Conservation (phyloP, 2,888 invertebrate species). For the Nemurella pictetii region DNA sequence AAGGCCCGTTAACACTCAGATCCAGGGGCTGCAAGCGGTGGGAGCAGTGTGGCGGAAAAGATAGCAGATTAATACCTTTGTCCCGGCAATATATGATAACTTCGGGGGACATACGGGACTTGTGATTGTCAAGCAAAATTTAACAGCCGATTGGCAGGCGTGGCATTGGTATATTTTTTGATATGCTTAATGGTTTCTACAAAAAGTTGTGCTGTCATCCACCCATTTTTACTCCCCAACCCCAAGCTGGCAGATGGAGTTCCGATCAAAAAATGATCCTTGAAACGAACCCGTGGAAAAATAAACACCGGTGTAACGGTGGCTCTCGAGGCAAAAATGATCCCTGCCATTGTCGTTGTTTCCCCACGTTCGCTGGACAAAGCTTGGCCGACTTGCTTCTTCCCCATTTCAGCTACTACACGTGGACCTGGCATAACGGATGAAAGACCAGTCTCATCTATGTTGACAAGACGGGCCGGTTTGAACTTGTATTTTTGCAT, state of each 20-base stretch:
- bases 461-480: conserved; percentile 35
- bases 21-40: conserved; percentile 53
- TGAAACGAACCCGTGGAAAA: conserved; percentile 44
- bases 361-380: conserved; percentile 45
- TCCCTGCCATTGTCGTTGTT: conserved; percentile 44
- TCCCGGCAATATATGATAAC: conserved; percentile 44
- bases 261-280: conserved; percentile 41
- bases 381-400: conserved; percentile 42
- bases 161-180: conserved; percentile 38
- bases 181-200: conserved; percentile 42
- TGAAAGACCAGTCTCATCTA: conserved; percentile 41
- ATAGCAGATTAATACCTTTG: conserved; percentile 49
- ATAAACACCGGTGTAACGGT: conserved; percentile 45
- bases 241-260: conserved; percentile 42
- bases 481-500: conserved; percentile 28
- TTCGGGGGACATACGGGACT: conserved; percentile 38
- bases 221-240: conserved; percentile 41
- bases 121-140: conserved; percentile 45
- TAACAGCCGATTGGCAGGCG: conserved; percentile 41
- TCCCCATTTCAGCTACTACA: conserved; percentile 36
- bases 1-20: conserved; percentile 49
- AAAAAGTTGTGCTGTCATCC: conserved; percentile 44
- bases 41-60: conserved; percentile 51
- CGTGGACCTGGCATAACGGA: conserved; percentile 33
- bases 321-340: conserved; percentile 44